A percentile compares a stretch with the other conserved stretches of the same genome.
Conservation (phyloP, 2,113 vertebrate species). For the Terrapene triunguis region DNA sequence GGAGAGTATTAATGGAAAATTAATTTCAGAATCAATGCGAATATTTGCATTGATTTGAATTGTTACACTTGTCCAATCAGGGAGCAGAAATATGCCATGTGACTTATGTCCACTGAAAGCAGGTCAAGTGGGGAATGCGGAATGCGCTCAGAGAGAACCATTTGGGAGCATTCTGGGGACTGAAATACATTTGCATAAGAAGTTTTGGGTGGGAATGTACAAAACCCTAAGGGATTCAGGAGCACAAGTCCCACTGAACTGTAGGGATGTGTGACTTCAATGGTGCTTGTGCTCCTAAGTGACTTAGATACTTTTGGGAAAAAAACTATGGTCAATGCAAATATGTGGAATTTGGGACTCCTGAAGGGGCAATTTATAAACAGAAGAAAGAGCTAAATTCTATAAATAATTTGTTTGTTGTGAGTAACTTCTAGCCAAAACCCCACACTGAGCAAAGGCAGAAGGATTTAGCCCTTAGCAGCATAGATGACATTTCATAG, state of each 20-base stretch:
- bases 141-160: neutral
- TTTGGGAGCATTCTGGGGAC: accelerated
- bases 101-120: neutral
- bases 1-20: neutral
- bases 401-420: no score
- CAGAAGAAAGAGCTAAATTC: neutral
- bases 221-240: neutral
- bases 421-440: neutral
- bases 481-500: neutral
- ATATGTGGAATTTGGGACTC: neutral
- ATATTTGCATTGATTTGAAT: neutral
- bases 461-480: neutral
- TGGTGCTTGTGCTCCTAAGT: neutral
- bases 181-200: neutral
- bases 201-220: neutral
- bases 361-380: neutral
- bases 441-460: neutral
- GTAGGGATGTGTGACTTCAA: neutral
- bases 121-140: neutral
- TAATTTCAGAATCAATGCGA: neutral
- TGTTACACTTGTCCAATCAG: neutral
- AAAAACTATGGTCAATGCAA: neutral
- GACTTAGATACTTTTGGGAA: neutral
- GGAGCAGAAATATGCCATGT: neutral
- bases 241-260: neutral